phyloP scores from a whole-genome alignment of 2,888 invertebrate species.

The Globia sparganii region DNA sequence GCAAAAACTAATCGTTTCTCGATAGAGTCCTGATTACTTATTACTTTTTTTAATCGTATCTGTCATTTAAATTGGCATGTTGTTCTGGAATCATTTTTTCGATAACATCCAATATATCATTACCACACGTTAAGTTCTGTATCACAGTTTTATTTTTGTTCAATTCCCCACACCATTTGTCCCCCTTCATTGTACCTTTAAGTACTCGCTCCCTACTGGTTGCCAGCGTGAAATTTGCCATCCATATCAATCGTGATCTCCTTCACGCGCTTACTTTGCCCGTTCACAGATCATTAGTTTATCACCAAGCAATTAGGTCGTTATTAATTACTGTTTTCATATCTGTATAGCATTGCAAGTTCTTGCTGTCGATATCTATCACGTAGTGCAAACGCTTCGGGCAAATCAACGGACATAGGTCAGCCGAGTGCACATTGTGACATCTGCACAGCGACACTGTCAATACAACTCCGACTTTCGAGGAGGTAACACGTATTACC shows the following conservation, averaged over 20 bases:
- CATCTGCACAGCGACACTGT: slow-evolving; percentile 54
- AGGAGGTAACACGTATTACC: slow-evolving; percentile 65
- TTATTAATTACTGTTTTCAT: slow-evolving; percentile 80
- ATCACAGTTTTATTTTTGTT: slow-evolving; percentile 26
- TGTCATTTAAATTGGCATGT: slow-evolving; percentile 1
- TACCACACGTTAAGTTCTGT: slow-evolving; percentile 9
- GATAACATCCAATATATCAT: slow-evolving; percentile 22
- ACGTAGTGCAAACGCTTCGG: slow-evolving; percentile 71
- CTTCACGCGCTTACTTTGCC: slow-evolving; percentile 71
- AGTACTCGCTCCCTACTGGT: slow-evolving; percentile 52
- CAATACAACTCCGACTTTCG: slow-evolving; percentile 66
- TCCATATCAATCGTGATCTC: slow-evolving; percentile 66
- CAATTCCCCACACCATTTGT: slow-evolving; percentile 37
- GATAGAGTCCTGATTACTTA: not conserved
- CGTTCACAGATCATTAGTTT: slow-evolving; percentile 73
- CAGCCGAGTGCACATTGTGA: slow-evolving; percentile 62
- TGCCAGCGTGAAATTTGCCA: slow-evolving; percentile 59
- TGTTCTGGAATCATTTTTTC: slow-evolving; percentile 17
- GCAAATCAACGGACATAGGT: slow-evolving; percentile 66
- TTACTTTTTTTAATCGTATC: not conserved
- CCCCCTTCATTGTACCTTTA: slow-evolving; percentile 48
- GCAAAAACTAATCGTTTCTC: not conserved
- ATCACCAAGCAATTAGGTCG: slow-evolving; percentile 84
- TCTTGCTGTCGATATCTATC: slow-evolving; percentile 77
- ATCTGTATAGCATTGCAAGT: slow-evolving; percentile 70